A percentile compares a stretch with the other conserved stretches of the same genome.
phyloP scores from a whole-genome alignment of 2,113 vertebrate species.

The Illadopsis cleaveri region DNA sequence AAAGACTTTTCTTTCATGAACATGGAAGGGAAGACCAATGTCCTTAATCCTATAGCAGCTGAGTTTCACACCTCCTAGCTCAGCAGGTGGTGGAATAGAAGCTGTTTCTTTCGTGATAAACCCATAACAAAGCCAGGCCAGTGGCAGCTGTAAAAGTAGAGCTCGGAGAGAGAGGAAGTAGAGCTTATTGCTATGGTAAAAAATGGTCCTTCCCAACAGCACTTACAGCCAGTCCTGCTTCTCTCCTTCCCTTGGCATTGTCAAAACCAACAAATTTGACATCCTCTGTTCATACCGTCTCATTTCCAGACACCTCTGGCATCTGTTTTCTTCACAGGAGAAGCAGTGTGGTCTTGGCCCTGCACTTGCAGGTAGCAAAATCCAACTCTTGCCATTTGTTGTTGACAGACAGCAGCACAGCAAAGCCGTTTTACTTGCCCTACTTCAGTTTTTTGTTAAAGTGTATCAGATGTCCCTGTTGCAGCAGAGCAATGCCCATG shows the following conservation, averaged over 20 bases:
- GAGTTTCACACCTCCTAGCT: not conserved
- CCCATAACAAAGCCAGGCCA: not conserved
- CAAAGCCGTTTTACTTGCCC: not conserved
- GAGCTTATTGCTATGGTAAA: not conserved
- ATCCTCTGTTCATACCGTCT: not conserved
- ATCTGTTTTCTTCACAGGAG: not conserved
- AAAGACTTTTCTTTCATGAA: not conserved
- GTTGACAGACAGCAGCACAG: not conserved
- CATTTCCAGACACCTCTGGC: not conserved
- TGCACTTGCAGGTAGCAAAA: not conserved
- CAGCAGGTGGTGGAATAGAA: not conserved
- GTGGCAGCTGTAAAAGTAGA: not conserved
- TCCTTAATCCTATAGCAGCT: not conserved
- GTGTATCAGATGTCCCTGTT: not conserved
- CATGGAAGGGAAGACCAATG: not conserved
- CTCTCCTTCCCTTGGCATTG: not conserved
- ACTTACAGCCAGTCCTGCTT: not conserved
- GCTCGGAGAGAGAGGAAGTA: not conserved
- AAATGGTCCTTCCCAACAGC: not conserved
- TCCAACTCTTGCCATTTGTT: not conserved
- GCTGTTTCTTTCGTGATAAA: not conserved
- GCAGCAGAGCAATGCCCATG: not conserved
- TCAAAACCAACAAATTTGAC: not conserved
- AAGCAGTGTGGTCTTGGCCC: not conserved
- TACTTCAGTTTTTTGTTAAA: not conserved